Conservation (phyloP, 2,888 invertebrate species). For the Mythimna pallens region DNA sequence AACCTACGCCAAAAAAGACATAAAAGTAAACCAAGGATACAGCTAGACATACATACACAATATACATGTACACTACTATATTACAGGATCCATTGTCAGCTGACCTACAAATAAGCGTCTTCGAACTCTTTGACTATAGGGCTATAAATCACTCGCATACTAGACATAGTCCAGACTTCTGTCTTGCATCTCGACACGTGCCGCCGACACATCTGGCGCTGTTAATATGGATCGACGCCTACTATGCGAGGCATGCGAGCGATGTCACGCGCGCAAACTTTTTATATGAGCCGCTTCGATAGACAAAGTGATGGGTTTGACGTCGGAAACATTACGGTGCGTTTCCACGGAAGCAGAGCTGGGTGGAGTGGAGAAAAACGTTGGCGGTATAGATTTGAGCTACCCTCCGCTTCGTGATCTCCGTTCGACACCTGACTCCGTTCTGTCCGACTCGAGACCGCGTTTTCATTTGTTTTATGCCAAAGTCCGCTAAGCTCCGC, state of each 20-base stretch:
- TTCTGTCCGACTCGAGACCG: no score
- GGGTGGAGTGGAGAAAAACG: no score
- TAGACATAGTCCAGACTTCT: not conserved
- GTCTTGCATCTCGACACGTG: slow-evolving; percentile 14
- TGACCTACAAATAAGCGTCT: slow-evolving; percentile 9
- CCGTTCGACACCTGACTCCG: no score
- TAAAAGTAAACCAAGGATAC: not conserved
- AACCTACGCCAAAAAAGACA: not conserved
- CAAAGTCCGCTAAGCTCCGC: no score
- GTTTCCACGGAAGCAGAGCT: no score
- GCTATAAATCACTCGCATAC: slow-evolving; percentile 34
- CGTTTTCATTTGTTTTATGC: no score
- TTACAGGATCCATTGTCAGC: not conserved
- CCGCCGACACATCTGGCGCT: slow-evolving; percentile 25
- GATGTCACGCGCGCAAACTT: slow-evolving; percentile 19
- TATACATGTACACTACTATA: not conserved
- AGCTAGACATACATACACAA: not conserved
- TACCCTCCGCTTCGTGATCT: no score
- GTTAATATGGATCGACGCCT: slow-evolving; percentile 29
- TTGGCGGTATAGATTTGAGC: no score
- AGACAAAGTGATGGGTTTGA: not conserved
- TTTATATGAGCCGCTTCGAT: not conserved
- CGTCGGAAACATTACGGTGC: no score
- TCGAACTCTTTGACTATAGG: not conserved
- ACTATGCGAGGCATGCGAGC: slow-evolving; percentile 12